Percentiles rank a stretch among this genome's conserved stretches.
Evolutionary conservation across 2,113 vertebrate species (phyloP).

Genomic region (Amblyopsis rosae): DNA sequence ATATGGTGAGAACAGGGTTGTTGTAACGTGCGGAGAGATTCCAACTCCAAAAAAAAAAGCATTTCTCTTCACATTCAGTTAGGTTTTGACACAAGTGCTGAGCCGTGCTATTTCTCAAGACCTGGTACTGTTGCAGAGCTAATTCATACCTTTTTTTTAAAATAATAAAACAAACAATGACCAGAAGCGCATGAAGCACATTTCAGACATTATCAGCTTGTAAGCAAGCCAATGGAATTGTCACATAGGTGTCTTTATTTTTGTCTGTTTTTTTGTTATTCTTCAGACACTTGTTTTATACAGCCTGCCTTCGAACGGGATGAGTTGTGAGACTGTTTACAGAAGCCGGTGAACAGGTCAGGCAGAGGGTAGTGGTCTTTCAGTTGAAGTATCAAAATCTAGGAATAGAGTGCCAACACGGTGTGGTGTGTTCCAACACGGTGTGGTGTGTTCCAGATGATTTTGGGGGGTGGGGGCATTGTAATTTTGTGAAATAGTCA

Average conservation of each 20-base stretch:
- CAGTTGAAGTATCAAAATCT: slow-evolving; percentile 1
- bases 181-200: slow-evolving; percentile 1
- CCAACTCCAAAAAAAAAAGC: slow-evolving; percentile 15
- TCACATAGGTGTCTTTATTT: slow-evolving; percentile 1
- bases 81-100: background rate
- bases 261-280: slow-evolving; percentile 3
- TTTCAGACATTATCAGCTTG: slow-evolving; percentile 2
- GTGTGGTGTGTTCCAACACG: too few relatives aligned
- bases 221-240: background rate
- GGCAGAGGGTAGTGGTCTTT: slow-evolving; percentile 10
- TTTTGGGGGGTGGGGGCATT: too few relatives aligned
- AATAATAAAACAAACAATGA: slow-evolving; percentile 3
- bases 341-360: background rate
- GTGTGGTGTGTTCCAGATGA: too few relatives aligned
- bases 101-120: too few relatives aligned
- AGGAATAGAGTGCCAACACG: background rate
- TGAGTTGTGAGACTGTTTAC: slow-evolving; percentile 1
- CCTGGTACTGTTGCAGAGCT: too few relatives aligned
- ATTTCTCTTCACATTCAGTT: slow-evolving; percentile 23
- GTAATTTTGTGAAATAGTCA: background rate
- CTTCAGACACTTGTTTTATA: background rate
- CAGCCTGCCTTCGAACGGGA: background rate
- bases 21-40: slow-evolving; percentile 55
- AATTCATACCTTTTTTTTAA: background rate
- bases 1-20: slow-evolving; percentile 78